Percentiles rank a stretch among this genome's conserved stretches.
phyloP scores from a whole-genome alignment of 2,797 vertebrate genomes.

The Pantherophis vulpinus region DNA sequence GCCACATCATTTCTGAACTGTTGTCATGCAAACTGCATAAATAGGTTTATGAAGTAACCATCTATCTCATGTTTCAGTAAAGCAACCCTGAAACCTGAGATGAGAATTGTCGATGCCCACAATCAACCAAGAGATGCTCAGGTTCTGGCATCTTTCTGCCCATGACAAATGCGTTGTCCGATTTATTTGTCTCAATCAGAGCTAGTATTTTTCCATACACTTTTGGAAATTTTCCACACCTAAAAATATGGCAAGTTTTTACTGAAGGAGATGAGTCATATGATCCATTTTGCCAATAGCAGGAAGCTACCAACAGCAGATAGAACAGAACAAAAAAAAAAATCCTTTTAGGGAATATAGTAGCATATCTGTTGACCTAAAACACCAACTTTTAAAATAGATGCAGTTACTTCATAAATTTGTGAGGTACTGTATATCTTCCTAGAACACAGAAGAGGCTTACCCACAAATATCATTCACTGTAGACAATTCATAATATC shows the following conservation, averaged over 20 bases:
- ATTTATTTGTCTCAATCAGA: slow-evolving; percentile 3
- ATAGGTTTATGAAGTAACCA: background rate
- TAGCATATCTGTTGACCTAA: background rate
- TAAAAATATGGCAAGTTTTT: slow-evolving; percentile 1
- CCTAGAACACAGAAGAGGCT: background rate
- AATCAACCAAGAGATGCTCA: background rate
- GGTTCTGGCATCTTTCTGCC: background rate
- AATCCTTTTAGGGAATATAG: background rate
- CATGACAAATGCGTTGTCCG: background rate
- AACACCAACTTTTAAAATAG: background rate
- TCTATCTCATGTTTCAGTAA: background rate
- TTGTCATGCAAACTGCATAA: background rate
- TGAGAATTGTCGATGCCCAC: background rate
- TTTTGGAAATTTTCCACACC: background rate
- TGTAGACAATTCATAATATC: background rate
- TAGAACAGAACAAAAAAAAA: background rate
- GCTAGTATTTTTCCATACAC: background rate
- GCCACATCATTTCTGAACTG: background rate
- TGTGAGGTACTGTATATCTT: background rate
- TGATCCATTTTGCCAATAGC: background rate
- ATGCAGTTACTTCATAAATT: background rate
- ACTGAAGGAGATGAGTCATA: slow-evolving; percentile 3
- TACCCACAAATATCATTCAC: background rate
- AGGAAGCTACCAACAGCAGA: background rate
- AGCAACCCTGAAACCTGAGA: background rate